Percentiles rank a stretch among this genome's conserved stretches.
phyloP scores from a whole-genome alignment of 2,797 vertebrate species.

The Sebastes vulpes region DNA sequence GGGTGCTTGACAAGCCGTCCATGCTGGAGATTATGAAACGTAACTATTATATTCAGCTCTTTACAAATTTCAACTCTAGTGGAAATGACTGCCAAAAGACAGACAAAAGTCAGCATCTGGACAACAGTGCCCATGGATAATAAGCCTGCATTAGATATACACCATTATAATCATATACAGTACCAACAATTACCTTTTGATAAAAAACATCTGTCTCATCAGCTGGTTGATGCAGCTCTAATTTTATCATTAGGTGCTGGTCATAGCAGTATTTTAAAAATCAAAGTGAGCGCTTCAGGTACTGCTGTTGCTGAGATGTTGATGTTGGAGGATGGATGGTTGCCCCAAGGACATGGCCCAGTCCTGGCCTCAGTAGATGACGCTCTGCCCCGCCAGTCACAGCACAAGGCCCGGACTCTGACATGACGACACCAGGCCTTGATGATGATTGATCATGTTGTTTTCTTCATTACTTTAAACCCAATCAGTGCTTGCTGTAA shows the following conservation, averaged over 20 bases:
- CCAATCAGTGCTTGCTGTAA: conserved; percentile 98
- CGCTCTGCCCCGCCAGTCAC: conserved; percentile 87
- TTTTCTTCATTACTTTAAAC: conserved; percentile 99
- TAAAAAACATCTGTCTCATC: conserved; percentile 52
- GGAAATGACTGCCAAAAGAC: conserved; percentile 62
- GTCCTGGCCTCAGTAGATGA: conserved; percentile 87
- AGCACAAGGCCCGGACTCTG: conserved; percentile 79
- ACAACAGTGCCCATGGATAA: conserved; percentile 50
- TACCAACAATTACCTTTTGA: conserved; percentile 43
- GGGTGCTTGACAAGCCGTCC: conserved; percentile 73
- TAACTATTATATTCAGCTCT: conserved; percentile 73
- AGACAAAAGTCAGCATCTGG: conserved; percentile 69
- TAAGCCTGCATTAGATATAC: conserved; percentile 32
- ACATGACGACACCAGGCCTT: conserved; percentile 90
- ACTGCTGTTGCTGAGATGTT: conserved; percentile 55
- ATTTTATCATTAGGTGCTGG: conserved; percentile 28
- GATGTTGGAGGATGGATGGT: conserved; percentile 75
- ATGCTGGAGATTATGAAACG: conserved; percentile 78
- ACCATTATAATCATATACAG: conserved; percentile 38
- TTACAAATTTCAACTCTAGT: conserved; percentile 61
- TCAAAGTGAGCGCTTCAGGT: conserved; percentile 48
- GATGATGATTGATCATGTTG: conserved; percentile 99
- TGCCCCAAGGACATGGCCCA: conserved; percentile 79
- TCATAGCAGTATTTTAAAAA: conserved; percentile 32
- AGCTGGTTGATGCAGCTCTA: conserved; percentile 31